phyloP scores from a whole-genome alignment of 1,140 invertebrate genomes.

The Polypedilum pembai region DNA sequence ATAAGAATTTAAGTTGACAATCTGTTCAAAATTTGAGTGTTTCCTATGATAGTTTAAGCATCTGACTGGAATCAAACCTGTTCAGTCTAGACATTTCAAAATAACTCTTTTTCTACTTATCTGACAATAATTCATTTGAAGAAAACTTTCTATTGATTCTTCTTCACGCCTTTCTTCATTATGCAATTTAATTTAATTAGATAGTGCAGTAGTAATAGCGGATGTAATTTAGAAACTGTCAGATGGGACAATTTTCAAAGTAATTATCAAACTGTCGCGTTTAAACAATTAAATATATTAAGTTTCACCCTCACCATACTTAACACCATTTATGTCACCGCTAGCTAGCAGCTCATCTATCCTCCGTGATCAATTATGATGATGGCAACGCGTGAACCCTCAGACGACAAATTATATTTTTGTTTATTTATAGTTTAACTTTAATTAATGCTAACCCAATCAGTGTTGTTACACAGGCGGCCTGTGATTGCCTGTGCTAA shows the following conservation, averaged over 20 bases:
- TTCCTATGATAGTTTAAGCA: too few species aligned
- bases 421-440: not conserved
- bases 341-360: not conserved
- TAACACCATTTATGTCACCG: slow-evolving; percentile 5
- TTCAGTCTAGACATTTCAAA: too few species aligned
- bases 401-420: slow-evolving; percentile 5
- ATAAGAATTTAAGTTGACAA: too few species aligned
- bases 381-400: not conserved
- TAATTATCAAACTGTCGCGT: slow-evolving; percentile 10
- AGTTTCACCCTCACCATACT: not conserved
- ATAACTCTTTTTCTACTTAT: too few species aligned
- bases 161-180: slow-evolving; percentile 8
- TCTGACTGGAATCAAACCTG: too few species aligned
- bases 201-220: not conserved
- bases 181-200: slow-evolving; percentile 1
- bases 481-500: too few species aligned
- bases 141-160: too few species aligned
- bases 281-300: not conserved
- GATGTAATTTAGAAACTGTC: not conserved
- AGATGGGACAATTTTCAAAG: not conserved
- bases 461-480: too few species aligned
- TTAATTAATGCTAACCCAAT: not conserved
- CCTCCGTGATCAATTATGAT: slow-evolving; percentile 1
- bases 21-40: too few species aligned
- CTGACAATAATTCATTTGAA: too few species aligned